These are phyloP conservation scores for Cartodere bifasciata DNA, from an alignment of 2,888 invertebrate genomes.

Conservation along the genomic window DNA sequence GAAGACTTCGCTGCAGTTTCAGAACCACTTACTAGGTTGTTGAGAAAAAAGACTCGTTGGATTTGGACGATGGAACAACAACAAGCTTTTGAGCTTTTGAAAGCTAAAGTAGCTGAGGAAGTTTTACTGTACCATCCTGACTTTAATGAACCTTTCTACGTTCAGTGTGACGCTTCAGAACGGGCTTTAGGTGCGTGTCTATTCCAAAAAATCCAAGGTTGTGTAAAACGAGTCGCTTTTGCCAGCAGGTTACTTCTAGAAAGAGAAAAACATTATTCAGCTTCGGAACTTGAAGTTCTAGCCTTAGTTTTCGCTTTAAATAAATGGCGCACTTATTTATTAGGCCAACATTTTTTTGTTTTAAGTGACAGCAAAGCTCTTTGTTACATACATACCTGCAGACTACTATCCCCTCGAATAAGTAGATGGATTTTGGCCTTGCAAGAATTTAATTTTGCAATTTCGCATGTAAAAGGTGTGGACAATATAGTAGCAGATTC, in stretches of 20 bases:
- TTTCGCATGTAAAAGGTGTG: constrained; percentile 17
- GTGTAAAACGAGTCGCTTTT: constrained; percentile 8
- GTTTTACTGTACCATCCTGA: constrained; percentile 7
- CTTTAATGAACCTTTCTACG: constrained; percentile 1
- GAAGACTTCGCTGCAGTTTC: constrained; percentile 1
- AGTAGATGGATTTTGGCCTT: constrained; percentile 19
- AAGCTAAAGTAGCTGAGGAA: constrained; percentile 4
- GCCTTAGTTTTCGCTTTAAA: constrained; percentile 17
- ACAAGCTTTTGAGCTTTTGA: constrained; percentile 4
- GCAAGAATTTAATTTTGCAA: constrained; percentile 18
- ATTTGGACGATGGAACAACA: constrained; percentile 5
- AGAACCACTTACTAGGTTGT: neutral
- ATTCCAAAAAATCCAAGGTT: constrained; percentile 5
- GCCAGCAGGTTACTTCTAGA: constrained; percentile 10
- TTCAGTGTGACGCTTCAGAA: constrained; percentile 6
- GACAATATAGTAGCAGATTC: constrained; percentile 21
- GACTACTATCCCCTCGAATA: constrained; percentile 17
- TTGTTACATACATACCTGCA: constrained; percentile 19
- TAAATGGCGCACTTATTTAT: constrained; percentile 20
- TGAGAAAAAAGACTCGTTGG: constrained; percentile 3
- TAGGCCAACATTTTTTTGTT: constrained; percentile 15
- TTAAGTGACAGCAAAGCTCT: constrained; percentile 21
- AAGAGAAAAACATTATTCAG: constrained; percentile 10
- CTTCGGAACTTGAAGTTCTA: constrained; percentile 17
- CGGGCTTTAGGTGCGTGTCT: constrained; percentile 5